Conservation (phyloP, 2,797 vertebrate species). For the Coracias cyanogaster region DNA sequence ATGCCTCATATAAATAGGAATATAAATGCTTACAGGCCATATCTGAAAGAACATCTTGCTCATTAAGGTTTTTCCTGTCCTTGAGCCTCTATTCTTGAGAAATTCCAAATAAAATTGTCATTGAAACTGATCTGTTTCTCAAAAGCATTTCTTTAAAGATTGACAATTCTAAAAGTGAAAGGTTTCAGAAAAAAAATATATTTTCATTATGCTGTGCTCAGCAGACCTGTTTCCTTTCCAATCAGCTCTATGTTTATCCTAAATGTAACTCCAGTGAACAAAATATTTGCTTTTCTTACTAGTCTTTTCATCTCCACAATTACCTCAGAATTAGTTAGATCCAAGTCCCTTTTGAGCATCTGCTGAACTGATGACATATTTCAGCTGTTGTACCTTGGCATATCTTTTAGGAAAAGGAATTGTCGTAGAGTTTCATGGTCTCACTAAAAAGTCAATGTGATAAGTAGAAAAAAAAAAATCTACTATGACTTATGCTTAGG, state of each 20-base stretch:
- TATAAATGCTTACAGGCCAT: neutral
- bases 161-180: neutral
- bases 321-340: neutral
- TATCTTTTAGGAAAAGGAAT: neutral
- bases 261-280: neutral
- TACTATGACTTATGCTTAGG: neutral
- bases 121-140: neutral
- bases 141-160: neutral
- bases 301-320: neutral
- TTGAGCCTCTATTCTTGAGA: neutral
- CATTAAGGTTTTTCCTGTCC: neutral
- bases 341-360: neutral
- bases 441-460: neutral
- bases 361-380: neutral
- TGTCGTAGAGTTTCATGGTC: neutral
- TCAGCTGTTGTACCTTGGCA: neutral
- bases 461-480: neutral
- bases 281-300: neutral
- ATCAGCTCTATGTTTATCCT: neutral
- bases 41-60: neutral
- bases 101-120: neutral
- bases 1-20: neutral
- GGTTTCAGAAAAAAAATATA: neutral
- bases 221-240: neutral
- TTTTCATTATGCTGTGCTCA: neutral